A percentile compares a stretch with the other conserved stretches of the same genome.
These are phyloP conservation scores for Varanus komodoensis DNA, from an alignment of 2,113 vertebrate genomes.

Conservation along the genomic window DNA sequence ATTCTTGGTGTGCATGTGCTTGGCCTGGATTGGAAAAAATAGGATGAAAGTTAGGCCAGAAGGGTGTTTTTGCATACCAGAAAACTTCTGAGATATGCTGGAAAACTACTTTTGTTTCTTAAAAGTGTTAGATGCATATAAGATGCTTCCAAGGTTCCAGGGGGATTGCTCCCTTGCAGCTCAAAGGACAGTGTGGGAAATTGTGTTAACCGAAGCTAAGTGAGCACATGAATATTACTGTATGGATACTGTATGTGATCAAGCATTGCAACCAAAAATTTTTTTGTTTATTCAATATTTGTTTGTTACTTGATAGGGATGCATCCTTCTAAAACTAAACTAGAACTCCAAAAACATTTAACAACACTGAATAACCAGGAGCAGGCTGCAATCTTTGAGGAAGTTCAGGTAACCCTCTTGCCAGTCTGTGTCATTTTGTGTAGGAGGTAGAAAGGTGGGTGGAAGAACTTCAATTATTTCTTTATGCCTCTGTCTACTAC, in stretches of 20 bases:
- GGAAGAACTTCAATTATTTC: background rate
- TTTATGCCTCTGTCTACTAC: background rate
- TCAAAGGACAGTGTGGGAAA: background rate
- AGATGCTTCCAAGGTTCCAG: background rate
- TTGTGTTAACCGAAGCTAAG: background rate
- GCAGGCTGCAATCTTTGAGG: conserved; percentile 92
- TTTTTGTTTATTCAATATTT: conserved; percentile 3
- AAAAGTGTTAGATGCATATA: background rate
- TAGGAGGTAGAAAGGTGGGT: too few species aligned
- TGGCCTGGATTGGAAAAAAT: background rate
- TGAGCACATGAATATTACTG: too few species aligned
- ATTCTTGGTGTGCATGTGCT: background rate
- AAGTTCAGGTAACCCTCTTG: conserved; percentile 84
- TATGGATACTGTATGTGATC: background rate
- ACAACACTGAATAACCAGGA: conserved; percentile 91
- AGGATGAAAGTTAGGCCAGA: background rate
- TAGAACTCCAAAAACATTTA: conserved; percentile 94
- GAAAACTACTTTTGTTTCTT: too few species aligned
- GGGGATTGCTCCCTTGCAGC: background rate
- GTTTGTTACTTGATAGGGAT: conserved; percentile 80
- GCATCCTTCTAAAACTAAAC: conserved; percentile 90
- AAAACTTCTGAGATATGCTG: background rate
- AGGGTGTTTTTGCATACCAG: background rate
- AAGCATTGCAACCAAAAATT: background rate
- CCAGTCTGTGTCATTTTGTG: background rate